Percentiles rank a stretch among this genome's conserved stretches.
Conservation (phyloP, 2,113 vertebrate genomes). For the Rhynchomys soricoides region DNA sequence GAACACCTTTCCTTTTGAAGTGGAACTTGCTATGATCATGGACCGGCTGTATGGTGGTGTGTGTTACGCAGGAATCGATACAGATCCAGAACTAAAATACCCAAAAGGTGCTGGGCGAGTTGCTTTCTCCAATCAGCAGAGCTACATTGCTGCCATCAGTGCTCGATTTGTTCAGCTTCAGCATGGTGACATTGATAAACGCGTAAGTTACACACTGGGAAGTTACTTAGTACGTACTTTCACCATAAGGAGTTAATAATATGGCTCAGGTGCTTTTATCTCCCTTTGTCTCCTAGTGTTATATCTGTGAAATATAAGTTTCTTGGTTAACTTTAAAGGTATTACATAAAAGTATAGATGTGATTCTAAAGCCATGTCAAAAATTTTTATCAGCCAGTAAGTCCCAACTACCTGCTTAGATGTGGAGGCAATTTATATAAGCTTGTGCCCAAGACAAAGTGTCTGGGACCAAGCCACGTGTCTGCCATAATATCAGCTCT, state of each 20-base stretch:
- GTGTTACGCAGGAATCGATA: conserved; percentile 98
- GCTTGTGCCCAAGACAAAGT: neutral
- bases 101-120: conserved; percentile 98
- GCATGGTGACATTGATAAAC: conserved; percentile 98
- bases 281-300: neutral
- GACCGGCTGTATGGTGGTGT: conserved; percentile 98
- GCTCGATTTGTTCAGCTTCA: conserved; percentile 98
- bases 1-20: conserved; percentile 80
- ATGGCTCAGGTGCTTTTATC: neutral
- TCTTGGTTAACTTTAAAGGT: neutral
- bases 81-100: conserved; percentile 98
- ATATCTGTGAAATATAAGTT: conserved; percentile 22
- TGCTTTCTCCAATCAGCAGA: conserved; percentile 99
- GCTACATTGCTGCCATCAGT: conserved; percentile 99
- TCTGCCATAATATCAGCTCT: neutral
- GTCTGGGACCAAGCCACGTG: neutral
- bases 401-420: neutral
- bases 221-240: neutral
- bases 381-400: neutral
- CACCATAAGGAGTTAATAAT: neutral
- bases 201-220: conserved; percentile 86
- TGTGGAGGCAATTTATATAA: neutral
- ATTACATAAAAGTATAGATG: neutral
- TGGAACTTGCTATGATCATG: conserved; percentile 99
- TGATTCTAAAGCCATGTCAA: conserved; percentile 23